These are phyloP conservation scores for Catotricha subobsoleta DNA, from an alignment of 2,888 invertebrate species.

Conservation along the genomic window DNA sequence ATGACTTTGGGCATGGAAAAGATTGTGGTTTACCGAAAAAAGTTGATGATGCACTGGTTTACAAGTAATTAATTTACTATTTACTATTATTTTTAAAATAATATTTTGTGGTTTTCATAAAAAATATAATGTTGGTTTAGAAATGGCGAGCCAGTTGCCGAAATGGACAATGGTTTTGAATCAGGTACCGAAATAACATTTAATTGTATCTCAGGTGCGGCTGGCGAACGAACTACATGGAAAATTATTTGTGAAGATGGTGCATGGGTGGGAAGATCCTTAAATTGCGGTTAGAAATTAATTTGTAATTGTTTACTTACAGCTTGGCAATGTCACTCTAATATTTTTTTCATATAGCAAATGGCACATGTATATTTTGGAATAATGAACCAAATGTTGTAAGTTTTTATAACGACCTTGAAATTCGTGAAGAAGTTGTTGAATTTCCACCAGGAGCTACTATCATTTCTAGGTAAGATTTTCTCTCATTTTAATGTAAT, in stretches of 20 bases:
- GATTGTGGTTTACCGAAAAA: conserved; percentile 32
- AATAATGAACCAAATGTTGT: conserved; percentile 66
- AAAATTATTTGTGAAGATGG: conserved; percentile 71
- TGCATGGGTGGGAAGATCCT: conserved; percentile 64
- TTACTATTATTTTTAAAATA: neutral
- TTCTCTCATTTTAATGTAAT: too few species aligned
- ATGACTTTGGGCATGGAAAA: conserved; percentile 12
- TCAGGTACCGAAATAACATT: conserved; percentile 71
- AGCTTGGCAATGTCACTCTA: neutral
- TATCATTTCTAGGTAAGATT: conserved; percentile 42
- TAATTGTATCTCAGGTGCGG: conserved; percentile 62
- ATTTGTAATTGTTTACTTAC: neutral
- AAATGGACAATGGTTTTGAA: conserved; percentile 50
- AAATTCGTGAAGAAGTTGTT: conserved; percentile 54
- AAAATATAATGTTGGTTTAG: conserved; percentile 20
- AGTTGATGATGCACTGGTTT: conserved; percentile 60
- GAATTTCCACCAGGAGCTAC: conserved; percentile 61
- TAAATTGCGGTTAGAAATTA: conserved; percentile 49
- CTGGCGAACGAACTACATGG: conserved; percentile 71
- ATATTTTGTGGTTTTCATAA: neutral
- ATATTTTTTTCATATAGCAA: conserved; percentile 25
- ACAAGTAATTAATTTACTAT: conserved; percentile 26
- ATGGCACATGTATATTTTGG: conserved; percentile 55
- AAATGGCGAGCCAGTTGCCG: conserved; percentile 49
- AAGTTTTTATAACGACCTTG: conserved; percentile 62